Percentiles rank a stretch among this genome's conserved stretches.
phyloP scores from a whole-genome alignment of 2,797 vertebrate genomes.

The Diplodus sargus region DNA sequence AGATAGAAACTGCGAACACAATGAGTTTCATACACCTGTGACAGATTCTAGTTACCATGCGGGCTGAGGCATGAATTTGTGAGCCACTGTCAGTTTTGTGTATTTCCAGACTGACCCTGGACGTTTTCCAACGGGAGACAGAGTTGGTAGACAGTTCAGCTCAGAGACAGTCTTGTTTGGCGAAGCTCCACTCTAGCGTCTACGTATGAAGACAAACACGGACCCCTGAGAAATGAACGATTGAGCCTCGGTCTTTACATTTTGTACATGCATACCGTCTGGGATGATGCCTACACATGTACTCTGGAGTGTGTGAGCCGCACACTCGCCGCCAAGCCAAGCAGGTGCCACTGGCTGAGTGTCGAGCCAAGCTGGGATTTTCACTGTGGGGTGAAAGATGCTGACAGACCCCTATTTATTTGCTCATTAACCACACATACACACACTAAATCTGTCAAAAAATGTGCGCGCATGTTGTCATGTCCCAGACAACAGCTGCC shows the following conservation, averaged over 20 bases:
- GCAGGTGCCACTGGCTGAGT: slow-evolving; percentile 53
- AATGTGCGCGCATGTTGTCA: not conserved
- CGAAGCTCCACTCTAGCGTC: slow-evolving; percentile 62
- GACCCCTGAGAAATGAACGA: slow-evolving; percentile 59
- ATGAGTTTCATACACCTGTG: slow-evolving; percentile 38
- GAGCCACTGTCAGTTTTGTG: slow-evolving; percentile 31
- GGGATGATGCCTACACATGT: slow-evolving; percentile 22
- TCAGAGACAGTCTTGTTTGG: slow-evolving; percentile 70
- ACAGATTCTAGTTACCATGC: slow-evolving; percentile 39
- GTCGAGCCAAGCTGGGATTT: slow-evolving; percentile 66
- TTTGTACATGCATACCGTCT: slow-evolving; percentile 46
- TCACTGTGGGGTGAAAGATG: slow-evolving; percentile 71
- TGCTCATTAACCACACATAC: slow-evolving; percentile 51
- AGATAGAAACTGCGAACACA: slow-evolving; percentile 3
- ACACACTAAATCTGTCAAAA: slow-evolving; percentile 32
- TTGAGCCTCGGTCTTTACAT: slow-evolving; percentile 50
- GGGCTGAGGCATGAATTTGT: slow-evolving; percentile 47
- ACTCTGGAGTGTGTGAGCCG: slow-evolving; percentile 27
- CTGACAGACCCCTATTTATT: slow-evolving; percentile 55
- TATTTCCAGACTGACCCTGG: slow-evolving; percentile 31
- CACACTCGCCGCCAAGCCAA: slow-evolving; percentile 32
- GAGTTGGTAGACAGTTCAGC: slow-evolving; percentile 59
- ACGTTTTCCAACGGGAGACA: slow-evolving; percentile 17
- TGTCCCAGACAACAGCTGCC: slow-evolving; percentile 32
- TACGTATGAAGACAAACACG: slow-evolving; percentile 77